These are phyloP conservation scores for Cyclopterus lumpus DNA, from an alignment of 2,797 vertebrate species.

Conservation along the genomic window DNA sequence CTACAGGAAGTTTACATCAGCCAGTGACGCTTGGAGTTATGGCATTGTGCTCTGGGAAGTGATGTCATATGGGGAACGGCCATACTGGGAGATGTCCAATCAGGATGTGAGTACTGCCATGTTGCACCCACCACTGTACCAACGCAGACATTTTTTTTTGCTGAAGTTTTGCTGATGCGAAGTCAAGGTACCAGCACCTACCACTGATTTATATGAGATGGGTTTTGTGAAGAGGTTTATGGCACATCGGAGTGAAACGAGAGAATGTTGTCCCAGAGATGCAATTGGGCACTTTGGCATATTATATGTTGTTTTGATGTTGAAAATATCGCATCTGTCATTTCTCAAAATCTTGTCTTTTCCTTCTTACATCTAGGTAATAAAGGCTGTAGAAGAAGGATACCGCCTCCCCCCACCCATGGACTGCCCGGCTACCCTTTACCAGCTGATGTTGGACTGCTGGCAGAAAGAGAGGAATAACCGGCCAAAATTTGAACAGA, in stretches of 20 bases:
- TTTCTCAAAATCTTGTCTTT: not conserved
- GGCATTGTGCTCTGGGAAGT: slow-evolving; percentile 99
- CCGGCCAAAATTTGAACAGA: slow-evolving; percentile 98
- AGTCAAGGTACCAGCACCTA: slow-evolving; percentile 1
- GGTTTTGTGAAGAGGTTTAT: not conserved
- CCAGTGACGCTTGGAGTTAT: slow-evolving; percentile 98
- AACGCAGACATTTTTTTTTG: slow-evolving; percentile 6
- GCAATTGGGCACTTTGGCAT: not conserved
- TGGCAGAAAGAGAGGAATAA: slow-evolving; percentile 99
- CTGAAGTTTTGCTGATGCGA: not conserved
- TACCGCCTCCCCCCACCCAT: slow-evolving; percentile 97
- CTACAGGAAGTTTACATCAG: slow-evolving; percentile 97
- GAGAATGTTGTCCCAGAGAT: not conserved
- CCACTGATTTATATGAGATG: not conserved
- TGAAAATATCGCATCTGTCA: not conserved
- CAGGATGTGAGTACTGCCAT: slow-evolving; percentile 82
- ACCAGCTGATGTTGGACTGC: slow-evolving; percentile 99
- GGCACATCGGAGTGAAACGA: not conserved
- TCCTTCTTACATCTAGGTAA: slow-evolving; percentile 84
- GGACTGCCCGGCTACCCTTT: slow-evolving; percentile 98
- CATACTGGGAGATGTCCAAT: slow-evolving; percentile 98
- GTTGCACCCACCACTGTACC: not conserved
- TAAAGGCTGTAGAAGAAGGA: slow-evolving; percentile 98
- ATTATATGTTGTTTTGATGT: not conserved
- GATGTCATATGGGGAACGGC: slow-evolving; percentile 97